These are phyloP conservation scores for Lepidothrix coronata DNA, from an alignment of 2,113 vertebrate species.

Conservation along the genomic window DNA sequence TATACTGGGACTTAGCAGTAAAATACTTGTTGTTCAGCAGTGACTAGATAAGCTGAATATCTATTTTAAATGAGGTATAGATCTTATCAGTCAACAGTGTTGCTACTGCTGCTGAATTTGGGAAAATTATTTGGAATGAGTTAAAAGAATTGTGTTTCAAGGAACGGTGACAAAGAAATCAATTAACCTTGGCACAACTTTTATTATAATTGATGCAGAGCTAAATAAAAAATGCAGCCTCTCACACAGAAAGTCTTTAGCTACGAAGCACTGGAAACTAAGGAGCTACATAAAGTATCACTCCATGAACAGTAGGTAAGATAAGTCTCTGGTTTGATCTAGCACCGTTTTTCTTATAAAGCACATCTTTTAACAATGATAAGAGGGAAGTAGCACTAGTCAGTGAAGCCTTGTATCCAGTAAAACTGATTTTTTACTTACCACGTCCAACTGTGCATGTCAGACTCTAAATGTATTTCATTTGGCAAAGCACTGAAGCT, in stretches of 20 bases:
- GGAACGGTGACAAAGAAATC: neutral
- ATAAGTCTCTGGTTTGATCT: neutral
- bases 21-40: slow-evolving; percentile 11
- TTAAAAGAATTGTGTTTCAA: neutral
- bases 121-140: neutral
- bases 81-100: neutral
- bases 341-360: neutral
- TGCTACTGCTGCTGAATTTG: neutral
- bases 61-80: neutral
- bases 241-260: neutral
- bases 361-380: slow-evolving; percentile 19
- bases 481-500: slow-evolving; percentile 52
- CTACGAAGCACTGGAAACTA: neutral
- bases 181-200: neutral
- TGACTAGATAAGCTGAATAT: neutral
- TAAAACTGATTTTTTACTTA: slow-evolving; percentile 60
- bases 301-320: neutral
- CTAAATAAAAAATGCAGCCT: neutral
- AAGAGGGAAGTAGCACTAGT: slow-evolving; percentile 8
- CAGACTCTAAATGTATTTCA: slow-evolving; percentile 65
- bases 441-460: slow-evolving; percentile 57
- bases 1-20: slow-evolving; percentile 7
- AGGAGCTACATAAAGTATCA: neutral
- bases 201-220: neutral
- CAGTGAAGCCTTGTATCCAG: neutral